Percentiles rank a stretch among this genome's conserved stretches.
phyloP scores from a whole-genome alignment of 2,113 vertebrate genomes.

The Acanthochromis polyacanthus region DNA sequence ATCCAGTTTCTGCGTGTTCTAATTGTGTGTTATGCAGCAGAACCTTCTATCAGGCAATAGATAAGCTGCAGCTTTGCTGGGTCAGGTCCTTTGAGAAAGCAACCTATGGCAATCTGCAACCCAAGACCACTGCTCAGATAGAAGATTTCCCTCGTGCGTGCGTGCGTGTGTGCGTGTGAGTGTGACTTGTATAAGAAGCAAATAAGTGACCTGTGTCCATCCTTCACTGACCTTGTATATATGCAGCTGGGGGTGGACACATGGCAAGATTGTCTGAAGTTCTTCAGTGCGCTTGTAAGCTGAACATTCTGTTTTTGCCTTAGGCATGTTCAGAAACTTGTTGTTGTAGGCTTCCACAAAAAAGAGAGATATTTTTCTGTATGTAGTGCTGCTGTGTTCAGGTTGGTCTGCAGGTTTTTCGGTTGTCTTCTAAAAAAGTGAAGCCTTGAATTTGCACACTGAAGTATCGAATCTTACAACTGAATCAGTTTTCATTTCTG shows the following conservation, averaged over 20 bases:
- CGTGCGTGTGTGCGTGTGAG: background rate
- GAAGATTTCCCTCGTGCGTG: slow-evolving; percentile 19
- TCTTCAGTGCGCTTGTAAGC: slow-evolving; percentile 20
- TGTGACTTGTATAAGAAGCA: slow-evolving; percentile 7
- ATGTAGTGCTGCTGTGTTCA: slow-evolving; percentile 26
- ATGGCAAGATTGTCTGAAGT: slow-evolving; percentile 3
- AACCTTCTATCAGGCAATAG: slow-evolving; percentile 33
- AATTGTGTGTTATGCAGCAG: slow-evolving; percentile 27
- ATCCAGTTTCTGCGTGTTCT: background rate
- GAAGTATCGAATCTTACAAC: background rate
- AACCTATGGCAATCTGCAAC: slow-evolving; percentile 53
- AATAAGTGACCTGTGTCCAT: background rate
- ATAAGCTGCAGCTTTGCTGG: slow-evolving; percentile 49
- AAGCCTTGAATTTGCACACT: slow-evolving; percentile 13
- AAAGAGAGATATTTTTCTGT: slow-evolving; percentile 7
- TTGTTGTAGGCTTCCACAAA: slow-evolving; percentile 17
- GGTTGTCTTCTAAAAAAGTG: slow-evolving; percentile 13
- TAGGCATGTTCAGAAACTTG: slow-evolving; percentile 42
- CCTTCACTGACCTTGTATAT: background rate
- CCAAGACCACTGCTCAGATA: slow-evolving; percentile 34
- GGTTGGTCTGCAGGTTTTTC: slow-evolving; percentile 11
- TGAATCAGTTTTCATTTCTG: slow-evolving; percentile 13
- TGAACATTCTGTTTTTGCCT: slow-evolving; percentile 40
- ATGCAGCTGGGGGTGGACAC: slow-evolving; percentile 20
- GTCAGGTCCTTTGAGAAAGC: slow-evolving; percentile 53